Base-by-base conservation (phyloP, 2,888 invertebrate species). In the Apodemia arnacis region DNA sequence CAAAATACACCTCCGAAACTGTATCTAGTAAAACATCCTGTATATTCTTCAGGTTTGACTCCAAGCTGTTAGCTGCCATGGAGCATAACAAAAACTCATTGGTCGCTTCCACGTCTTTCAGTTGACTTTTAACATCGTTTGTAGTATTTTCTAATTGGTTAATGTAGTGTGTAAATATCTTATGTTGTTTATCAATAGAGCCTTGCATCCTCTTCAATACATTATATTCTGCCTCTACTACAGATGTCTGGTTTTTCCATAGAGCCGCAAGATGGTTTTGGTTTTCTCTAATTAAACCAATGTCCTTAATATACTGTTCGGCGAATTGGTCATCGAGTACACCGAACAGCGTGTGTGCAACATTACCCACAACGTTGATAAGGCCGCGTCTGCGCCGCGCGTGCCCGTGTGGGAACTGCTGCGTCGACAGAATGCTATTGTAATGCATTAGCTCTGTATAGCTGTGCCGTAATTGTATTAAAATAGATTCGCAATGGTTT, bases 281-380 rank as follows among this genome's bases (percentile, higher is more conserved):
- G 44, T 84, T 84, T 4, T 72, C 44, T 73, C 27, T 78, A 24
- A 87, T 54, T 5, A 82, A 41, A 18, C 77, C 31, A 34, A 87
- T 87, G 72, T 84, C 84, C 69, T 44, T 80, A 6, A 77, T 74
- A 70, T 87, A 85, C 27, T 88, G 77, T 85, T 85, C 94, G 92
- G 91, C 95, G 13, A 44, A 44, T 44, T 44, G 13, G 44, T 44
- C 44, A 44, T 44, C 44, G 44, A 91, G 95, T 95, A 95, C 93
- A 94, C 93, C 92, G 96, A 96, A 93, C 96, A 96, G 88, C 96
- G 96, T 95, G 96, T 96, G 95, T 95, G 92, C 93, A 94, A 75
- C 95, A 94, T 72, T n/a, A 72, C 31, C 34, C 31, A 70, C 31
- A 10, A 24, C 69, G 7, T 34, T 34, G 69, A 34, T 34, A 63